Base-by-base conservation (phyloP, 2,797 vertebrate species). In the Muscicapa comitata region DNA sequence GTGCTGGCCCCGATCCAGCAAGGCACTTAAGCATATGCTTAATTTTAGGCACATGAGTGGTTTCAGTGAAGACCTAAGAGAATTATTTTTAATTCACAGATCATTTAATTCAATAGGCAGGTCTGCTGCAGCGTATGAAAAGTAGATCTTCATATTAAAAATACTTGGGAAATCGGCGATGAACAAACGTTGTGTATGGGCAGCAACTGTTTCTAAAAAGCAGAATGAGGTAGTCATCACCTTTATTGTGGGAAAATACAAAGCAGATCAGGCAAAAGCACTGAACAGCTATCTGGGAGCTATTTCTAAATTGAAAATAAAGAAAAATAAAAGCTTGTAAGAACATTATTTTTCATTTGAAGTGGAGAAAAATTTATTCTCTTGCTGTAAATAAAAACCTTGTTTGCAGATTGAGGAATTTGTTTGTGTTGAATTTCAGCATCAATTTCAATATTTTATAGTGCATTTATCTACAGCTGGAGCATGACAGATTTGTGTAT, bases 371-470 rank as follows among this genome's bases (percentile, higher is more conserved):
- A 93, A 95, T 95, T 94, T 96, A 91, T 94, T 91, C 94, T 86
- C 95, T 90, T 21, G 94, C 62, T 96, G 92, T 95, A 96, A 96
- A 95, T 95, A 97, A 96, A 97, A 96, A 94, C 93, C 90, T 94
- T 96, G 94, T 95, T 95, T 95, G 92, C 94, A 96, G 96, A 96
- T 95, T 96, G 95, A 96, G 88, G 93, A 95, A 96, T 96, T 96
- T 96, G 95, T 95, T 96, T 97, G 94, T 94, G 95, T 96, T 96
- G 96, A 86, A 82, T 95, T 95, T 94, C 94, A 95, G 94, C 93
- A 96, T 96, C 95, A 94, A 96, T 95, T 96, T 95, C 95, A 97
- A 96, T 96, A 96, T 97, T 96, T 96, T 96, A 95, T 96, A 95
- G 95, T 96, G 42, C 95, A 96, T 93, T 96, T 95, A 93, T 97